A percentile compares a stretch with the other conserved stretches of the same genome.
Evolutionary conservation across 1,140 invertebrate genomes (phyloP).

Genomic region (Pemphigus obesinymphae): DNA sequence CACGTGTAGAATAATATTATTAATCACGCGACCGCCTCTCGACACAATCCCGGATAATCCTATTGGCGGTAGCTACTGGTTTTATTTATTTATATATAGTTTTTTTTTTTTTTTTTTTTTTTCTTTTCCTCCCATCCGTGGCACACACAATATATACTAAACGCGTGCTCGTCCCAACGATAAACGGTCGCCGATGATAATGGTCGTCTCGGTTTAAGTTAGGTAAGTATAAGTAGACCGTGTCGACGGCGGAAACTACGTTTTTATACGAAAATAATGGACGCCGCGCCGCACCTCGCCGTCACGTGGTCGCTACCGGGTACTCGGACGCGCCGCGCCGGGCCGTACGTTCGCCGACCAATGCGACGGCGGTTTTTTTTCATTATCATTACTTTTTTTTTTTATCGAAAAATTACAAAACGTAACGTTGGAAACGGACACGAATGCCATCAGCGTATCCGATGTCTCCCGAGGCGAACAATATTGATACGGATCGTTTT

Average conservation of each 20-base stretch:
- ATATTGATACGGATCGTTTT: too few relatives aligned
- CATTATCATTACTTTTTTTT: too few relatives aligned
- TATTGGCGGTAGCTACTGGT: conserved; percentile 39
- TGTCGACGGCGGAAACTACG: background rate
- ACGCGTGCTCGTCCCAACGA: background rate
- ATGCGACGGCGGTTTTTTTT: too few relatives aligned
- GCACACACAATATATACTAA: background rate
- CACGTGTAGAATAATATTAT: conserved; percentile 23
- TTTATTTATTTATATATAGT: background rate
- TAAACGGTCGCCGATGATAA: background rate
- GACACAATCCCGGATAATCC: conserved; percentile 7
- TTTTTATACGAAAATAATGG: background rate
- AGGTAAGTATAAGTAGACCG: too few relatives aligned
- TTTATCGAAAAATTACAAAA: too few relatives aligned
- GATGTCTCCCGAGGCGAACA: too few relatives aligned
- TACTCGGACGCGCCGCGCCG: too few relatives aligned
- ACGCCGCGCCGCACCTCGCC: background rate
- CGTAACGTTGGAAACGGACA: too few relatives aligned
- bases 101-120: background rate
- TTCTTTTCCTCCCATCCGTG: background rate
- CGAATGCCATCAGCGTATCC: too few relatives aligned
- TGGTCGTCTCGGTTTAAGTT: too few relatives aligned
- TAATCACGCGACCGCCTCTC: conserved; percentile 38
- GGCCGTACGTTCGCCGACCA: too few relatives aligned
- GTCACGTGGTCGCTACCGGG: conserved; percentile 14